Evolutionary conservation across 2,888 invertebrate species (phyloP).

Genomic region (Zonitis immaculata): DNA sequence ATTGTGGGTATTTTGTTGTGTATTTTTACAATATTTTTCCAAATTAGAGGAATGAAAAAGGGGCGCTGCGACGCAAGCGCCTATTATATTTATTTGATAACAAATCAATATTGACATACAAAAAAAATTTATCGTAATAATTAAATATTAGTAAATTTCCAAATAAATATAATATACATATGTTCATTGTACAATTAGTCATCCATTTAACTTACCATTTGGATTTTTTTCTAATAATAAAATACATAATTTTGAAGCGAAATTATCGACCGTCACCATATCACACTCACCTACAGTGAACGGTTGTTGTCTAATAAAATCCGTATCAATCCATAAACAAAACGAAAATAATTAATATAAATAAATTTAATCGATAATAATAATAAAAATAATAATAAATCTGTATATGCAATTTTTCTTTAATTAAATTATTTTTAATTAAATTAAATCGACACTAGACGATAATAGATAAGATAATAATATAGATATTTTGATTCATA

Average conservation of each 20-base stretch:
- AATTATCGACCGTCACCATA: constrained; percentile 51
- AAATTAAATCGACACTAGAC: too few species aligned
- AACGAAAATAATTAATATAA: not conserved
- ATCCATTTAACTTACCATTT: constrained; percentile 46
- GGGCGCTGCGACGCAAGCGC: constrained; percentile 1
- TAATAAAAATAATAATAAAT: too few species aligned
- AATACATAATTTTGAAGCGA: constrained; percentile 57
- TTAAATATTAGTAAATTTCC: constrained; percentile 5
- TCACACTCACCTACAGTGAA: constrained; percentile 1
- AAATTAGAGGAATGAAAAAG: not conserved
- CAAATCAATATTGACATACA: constrained; percentile 10
- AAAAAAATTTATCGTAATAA: constrained; percentile 2
- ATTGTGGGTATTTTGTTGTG: too few species aligned
- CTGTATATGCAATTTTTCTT: too few species aligned
- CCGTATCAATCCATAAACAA: not conserved
- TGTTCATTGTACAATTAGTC: not conserved
- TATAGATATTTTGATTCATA: too few species aligned
- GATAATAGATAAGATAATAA: too few species aligned
- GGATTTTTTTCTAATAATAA: constrained; percentile 51
- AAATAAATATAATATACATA: not conserved
- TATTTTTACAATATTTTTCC: not conserved
- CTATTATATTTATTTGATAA: not conserved
- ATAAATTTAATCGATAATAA: not conserved
- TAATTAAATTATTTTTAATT: too few species aligned
- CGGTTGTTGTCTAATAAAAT: constrained; percentile 3